phyloP scores from a whole-genome alignment of 2,113 vertebrate genomes.

The Chaetodon trifascialis region DNA sequence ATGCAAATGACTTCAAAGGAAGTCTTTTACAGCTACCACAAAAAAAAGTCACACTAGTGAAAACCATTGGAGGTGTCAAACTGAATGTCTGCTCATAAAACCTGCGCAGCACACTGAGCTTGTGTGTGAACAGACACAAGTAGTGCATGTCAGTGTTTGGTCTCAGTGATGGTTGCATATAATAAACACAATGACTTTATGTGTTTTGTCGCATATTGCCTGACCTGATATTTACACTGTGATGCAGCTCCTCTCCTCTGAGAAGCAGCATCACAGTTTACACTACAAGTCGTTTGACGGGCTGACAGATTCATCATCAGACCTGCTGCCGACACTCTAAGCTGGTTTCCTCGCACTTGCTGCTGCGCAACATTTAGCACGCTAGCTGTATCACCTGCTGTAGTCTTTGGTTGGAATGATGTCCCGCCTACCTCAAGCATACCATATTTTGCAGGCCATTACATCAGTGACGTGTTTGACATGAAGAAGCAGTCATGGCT shows the following conservation, averaged over 20 bases:
- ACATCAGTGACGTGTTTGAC: constrained; percentile 97
- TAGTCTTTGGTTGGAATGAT: neutral
- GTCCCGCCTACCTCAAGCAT: no score
- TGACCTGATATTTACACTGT: neutral
- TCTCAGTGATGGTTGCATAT: neutral
- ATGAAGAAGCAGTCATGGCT: constrained; percentile 98
- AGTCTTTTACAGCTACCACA: neutral
- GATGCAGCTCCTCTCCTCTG: neutral
- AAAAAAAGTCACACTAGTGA: no score
- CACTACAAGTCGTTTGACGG: neutral
- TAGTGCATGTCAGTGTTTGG: neutral
- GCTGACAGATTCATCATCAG: neutral
- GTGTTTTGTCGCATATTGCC: neutral
- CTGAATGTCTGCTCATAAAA: neutral
- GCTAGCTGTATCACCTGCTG: neutral
- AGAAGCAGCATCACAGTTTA: neutral
- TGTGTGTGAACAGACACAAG: neutral
- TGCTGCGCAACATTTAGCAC: neutral
- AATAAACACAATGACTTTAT: neutral
- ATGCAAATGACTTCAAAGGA: neutral
- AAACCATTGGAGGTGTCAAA: neutral
- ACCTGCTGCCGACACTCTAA: neutral
- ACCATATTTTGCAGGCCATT: constrained; percentile 88
- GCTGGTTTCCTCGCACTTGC: neutral
- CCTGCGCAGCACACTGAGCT: neutral